Conservation (phyloP, 2,113 vertebrate genomes). For the Zapus hudsonius region DNA sequence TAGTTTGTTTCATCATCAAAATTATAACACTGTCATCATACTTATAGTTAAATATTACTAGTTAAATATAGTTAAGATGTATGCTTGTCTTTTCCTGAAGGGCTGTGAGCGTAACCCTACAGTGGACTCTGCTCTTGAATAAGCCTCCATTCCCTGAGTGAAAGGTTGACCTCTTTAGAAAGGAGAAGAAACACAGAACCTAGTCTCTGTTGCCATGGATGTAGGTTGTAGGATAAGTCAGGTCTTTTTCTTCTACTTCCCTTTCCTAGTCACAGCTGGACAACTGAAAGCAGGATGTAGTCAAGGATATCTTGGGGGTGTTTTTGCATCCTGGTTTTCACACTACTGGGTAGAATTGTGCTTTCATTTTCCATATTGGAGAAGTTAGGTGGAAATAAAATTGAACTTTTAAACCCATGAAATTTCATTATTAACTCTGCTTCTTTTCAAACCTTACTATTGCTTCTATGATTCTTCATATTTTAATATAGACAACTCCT, state of each 20-base stretch:
- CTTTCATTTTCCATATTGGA: constrained; percentile 45
- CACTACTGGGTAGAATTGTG: constrained; percentile 31
- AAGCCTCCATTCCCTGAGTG: not conserved
- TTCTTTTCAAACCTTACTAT: constrained; percentile 29
- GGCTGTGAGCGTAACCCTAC: not conserved
- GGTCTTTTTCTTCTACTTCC: constrained; percentile 56
- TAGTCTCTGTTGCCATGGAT: not conserved
- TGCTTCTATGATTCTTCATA: not conserved
- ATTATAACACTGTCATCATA: constrained; percentile 15
- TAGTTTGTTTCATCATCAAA: constrained; percentile 53
- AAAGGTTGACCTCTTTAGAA: constrained; percentile 34
- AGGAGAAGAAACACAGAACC: not conserved
- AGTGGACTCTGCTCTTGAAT: not conserved
- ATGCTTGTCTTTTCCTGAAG: constrained; percentile 20
- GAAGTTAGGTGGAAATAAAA: constrained; percentile 41
- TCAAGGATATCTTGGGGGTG: constrained; percentile 58
- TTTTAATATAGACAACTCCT: not conserved
- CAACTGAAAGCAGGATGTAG: constrained; percentile 47
- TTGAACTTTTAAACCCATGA: constrained; percentile 26
- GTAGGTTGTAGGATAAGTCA: constrained; percentile 24
- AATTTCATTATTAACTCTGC: not conserved
- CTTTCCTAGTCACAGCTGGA: constrained; percentile 50
- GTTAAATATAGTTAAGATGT: constrained; percentile 13
- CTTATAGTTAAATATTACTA: constrained; percentile 35
- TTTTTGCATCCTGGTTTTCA: constrained; percentile 62